These are phyloP conservation scores for Ophonus ardosiacus DNA, from an alignment of 2,888 invertebrate species.

Conservation along the genomic window DNA sequence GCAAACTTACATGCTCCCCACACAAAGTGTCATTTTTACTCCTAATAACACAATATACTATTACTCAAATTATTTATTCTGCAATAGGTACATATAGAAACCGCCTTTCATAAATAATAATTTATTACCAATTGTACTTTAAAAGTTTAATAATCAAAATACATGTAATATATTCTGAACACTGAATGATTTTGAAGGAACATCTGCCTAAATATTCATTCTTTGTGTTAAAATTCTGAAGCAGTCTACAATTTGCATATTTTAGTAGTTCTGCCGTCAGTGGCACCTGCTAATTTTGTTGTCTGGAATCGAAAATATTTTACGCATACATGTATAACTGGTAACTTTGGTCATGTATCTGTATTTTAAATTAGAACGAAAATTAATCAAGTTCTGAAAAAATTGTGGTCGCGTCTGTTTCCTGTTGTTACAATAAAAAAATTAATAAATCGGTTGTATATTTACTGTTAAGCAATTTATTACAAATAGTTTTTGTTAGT, in stretches of 20 bases:
- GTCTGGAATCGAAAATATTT: background rate
- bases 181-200: background rate
- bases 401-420: background rate
- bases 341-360: background rate
- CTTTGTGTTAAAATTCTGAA: conserved; percentile 35
- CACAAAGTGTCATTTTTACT: no score
- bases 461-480: background rate
- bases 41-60: no score
- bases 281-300: conserved; percentile 3
- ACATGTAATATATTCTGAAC: background rate
- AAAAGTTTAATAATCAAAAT: background rate
- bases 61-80: no score
- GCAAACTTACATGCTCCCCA: no score
- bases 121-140: no score
- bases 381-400: background rate
- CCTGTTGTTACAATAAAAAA: background rate
- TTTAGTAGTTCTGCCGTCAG: background rate
- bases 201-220: background rate
- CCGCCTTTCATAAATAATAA: no score
- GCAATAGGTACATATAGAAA: no score
- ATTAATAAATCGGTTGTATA: background rate
- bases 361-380: background rate
- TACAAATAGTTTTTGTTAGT: background rate
- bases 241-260: conserved; percentile 26
- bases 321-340: conserved; percentile 9